Percentiles rank a stretch among this genome's conserved stretches.
Conservation (phyloP, 2,113 vertebrate genomes). For the Oplegnathus fasciatus region DNA sequence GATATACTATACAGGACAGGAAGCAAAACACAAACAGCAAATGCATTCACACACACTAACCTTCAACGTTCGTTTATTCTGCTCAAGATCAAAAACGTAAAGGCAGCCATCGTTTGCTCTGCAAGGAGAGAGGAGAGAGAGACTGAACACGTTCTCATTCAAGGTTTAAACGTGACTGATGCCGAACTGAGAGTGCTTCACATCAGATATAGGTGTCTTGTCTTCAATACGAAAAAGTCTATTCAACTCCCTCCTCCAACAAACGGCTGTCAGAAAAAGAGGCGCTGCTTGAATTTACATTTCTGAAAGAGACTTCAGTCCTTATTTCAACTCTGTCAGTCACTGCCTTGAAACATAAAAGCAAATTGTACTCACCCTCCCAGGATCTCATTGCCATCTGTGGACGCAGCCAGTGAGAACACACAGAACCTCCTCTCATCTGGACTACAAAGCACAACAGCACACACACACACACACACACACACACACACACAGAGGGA, state of each 20-base stretch:
- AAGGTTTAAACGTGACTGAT: neutral
- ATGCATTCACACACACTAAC: conserved; percentile 72
- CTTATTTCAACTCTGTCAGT: conserved; percentile 25
- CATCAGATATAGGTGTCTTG: neutral
- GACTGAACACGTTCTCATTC: neutral
- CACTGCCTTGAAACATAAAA: conserved; percentile 37
- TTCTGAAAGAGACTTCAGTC: conserved; percentile 18
- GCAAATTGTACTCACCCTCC: conserved; percentile 87
- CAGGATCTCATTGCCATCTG: conserved; percentile 91
- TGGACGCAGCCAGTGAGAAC: conserved; percentile 92
- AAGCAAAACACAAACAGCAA: neutral
- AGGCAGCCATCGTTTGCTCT: conserved; percentile 94
- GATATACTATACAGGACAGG: neutral
- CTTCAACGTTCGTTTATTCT: conserved; percentile 92
- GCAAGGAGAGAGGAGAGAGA: conserved; percentile 42
- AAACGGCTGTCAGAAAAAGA: conserved; percentile 3
- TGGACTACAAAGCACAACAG: conserved; percentile 83
- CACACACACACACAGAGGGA: conserved; percentile 32
- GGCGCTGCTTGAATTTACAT: conserved; percentile 6
- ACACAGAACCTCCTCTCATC: conserved; percentile 94
- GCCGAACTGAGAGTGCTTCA: neutral
- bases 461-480: conserved; percentile 22
- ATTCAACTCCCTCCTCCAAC: neutral
- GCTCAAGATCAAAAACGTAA: conserved; percentile 93
- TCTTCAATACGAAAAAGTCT: neutral